Conservation (phyloP, 2,888 invertebrate genomes). For the Lasius platythorax region DNA sequence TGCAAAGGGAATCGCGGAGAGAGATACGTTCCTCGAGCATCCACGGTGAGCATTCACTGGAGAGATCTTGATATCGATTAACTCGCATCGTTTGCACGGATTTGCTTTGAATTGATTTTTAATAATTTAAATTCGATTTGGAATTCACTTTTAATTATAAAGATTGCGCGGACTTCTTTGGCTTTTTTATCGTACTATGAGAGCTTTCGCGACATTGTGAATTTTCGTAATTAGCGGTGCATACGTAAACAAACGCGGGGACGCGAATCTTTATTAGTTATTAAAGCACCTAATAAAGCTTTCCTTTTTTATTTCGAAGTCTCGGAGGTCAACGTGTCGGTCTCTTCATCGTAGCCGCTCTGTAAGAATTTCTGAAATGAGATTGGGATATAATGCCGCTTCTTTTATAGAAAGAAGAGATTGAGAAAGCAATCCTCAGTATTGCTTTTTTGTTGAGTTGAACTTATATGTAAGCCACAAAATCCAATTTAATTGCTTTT, state of each 20-base stretch:
- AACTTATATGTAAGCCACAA: neutral
- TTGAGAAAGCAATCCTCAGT: neutral
- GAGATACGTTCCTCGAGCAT: constrained; percentile 4
- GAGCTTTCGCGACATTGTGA: neutral
- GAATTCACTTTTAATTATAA: constrained; percentile 7
- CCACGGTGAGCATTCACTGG: constrained; percentile 30
- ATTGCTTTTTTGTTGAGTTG: neutral
- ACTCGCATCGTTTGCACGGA: constrained; percentile 22
- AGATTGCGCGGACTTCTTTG: neutral
- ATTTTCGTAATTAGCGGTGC: constrained; percentile 25
- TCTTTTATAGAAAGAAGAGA: neutral
- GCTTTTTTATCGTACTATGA: neutral
- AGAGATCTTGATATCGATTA: constrained; percentile 13
- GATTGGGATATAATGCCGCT: neutral
- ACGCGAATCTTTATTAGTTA: constrained; percentile 7
- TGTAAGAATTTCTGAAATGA: constrained; percentile 25
- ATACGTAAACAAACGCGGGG: neutral
- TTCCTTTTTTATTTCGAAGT: neutral
- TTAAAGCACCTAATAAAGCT: constrained; percentile 16
- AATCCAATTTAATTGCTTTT: neutral
- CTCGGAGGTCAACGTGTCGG: constrained; percentile 2
- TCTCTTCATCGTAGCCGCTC: neutral
- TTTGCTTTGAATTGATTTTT: neutral
- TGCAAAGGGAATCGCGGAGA: constrained; percentile 13
- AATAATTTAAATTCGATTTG: neutral